phyloP scores from a whole-genome alignment of 2,797 vertebrate genomes.

The Cuculus canorus region DNA sequence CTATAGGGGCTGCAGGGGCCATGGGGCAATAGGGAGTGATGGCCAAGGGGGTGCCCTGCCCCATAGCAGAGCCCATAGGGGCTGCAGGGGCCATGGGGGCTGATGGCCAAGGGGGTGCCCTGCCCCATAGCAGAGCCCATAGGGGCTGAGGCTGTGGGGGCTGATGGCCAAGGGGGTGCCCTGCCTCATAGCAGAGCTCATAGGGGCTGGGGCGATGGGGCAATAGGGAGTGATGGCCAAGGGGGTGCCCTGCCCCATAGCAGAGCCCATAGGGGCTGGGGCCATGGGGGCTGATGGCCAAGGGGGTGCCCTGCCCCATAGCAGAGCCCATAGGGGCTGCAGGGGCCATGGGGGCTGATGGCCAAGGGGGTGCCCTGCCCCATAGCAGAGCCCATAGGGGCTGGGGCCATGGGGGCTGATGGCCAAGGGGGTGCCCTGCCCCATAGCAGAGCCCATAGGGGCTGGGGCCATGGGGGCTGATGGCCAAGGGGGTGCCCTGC shows the following conservation, averaged over 20 bases:
- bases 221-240: not conserved
- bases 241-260: not conserved
- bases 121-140: not conserved
- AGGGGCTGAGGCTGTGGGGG: not conserved
- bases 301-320: not conserved
- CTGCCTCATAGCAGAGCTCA: not conserved
- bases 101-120: accelerated
- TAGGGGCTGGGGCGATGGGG: not conserved
- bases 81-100: not conserved
- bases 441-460: not conserved
- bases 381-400: not conserved
- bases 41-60: not conserved
- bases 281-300: not conserved
- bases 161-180: accelerated
- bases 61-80: not conserved
- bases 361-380: not conserved
- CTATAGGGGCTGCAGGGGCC: too few relatives aligned
- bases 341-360: not conserved
- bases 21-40: not conserved
- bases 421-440: accelerated
- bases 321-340: too few relatives aligned
- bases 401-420: not conserved
- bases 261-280: not conserved
- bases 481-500: too few relatives aligned
- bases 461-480: not conserved